These are phyloP conservation scores for Drosophila sordidula DNA, from an alignment of 2,888 invertebrate genomes.

Conservation along the genomic window DNA sequence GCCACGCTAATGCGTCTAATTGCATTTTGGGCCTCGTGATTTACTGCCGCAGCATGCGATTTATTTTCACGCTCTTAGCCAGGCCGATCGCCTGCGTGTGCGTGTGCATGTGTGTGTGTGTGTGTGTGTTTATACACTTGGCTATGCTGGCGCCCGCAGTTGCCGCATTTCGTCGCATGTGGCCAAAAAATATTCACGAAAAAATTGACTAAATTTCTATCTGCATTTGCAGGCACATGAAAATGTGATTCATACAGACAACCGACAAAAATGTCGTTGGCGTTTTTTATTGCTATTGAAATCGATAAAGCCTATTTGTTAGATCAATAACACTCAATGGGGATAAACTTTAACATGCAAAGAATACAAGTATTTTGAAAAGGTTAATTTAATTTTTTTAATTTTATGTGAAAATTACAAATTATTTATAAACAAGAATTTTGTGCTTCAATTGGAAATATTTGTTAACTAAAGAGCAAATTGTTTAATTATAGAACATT, in stretches of 20 bases:
- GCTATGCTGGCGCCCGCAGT: slow-evolving; percentile 48
- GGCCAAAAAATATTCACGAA: slow-evolving; percentile 14
- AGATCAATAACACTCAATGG: neutral
- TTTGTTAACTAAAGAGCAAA: no score
- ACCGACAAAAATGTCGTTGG: slow-evolving; percentile 7
- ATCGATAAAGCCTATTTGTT: neutral
- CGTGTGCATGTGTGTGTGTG: slow-evolving; percentile 12
- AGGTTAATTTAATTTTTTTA: no score
- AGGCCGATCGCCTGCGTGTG: slow-evolving; percentile 2
- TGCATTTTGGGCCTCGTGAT: slow-evolving; percentile 69
- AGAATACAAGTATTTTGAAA: no score
- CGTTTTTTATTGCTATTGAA: neutral
- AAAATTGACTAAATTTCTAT: slow-evolving; percentile 31
- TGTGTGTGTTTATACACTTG: slow-evolving; percentile 11
- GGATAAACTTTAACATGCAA: neutral
- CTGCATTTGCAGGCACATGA: slow-evolving; percentile 22
- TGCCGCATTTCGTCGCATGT: slow-evolving; percentile 39
- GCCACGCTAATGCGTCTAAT: slow-evolving; percentile 70
- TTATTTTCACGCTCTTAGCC: slow-evolving; percentile 47
- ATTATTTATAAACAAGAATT: no score
- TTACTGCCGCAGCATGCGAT: slow-evolving; percentile 53
- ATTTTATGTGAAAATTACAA: no score
- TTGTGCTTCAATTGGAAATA: no score
- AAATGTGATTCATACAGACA: slow-evolving; percentile 5
- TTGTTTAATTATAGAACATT: no score